Conservation (phyloP, 1,140 invertebrate genomes). For the Anoplophora glabripennis region DNA sequence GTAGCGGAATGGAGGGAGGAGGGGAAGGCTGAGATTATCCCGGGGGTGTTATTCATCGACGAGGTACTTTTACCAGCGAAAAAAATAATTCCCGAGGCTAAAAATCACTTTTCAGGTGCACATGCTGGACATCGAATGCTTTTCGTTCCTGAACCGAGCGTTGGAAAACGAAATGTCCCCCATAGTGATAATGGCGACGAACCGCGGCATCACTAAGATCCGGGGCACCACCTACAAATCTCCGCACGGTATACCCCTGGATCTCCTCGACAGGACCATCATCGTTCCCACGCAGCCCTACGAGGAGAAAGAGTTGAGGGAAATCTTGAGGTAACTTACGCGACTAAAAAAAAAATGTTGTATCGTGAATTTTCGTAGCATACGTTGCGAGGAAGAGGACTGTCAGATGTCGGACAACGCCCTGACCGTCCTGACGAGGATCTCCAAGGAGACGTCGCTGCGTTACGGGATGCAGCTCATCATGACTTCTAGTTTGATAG, state of each 20-base stretch:
- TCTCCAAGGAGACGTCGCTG: conserved; percentile 89
- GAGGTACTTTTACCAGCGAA: conserved; percentile 65
- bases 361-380: conserved; percentile 34
- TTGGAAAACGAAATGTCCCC: conserved; percentile 97
- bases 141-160: conserved; percentile 95
- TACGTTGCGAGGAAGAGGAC: conserved; percentile 93
- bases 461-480: conserved; percentile 99
- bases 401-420: conserved; percentile 93
- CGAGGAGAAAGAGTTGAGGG: conserved; percentile 82
- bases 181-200: conserved; percentile 98
- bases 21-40: conserved; percentile 97
- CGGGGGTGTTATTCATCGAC: conserved; percentile 90
- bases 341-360: too few species aligned
- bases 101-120: conserved; percentile 67
- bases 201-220: conserved; percentile 94
- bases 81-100: neutral
- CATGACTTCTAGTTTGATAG: conserved; percentile 89
- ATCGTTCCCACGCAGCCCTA: conserved; percentile 92
- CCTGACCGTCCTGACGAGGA: conserved; percentile 84
- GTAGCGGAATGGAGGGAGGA: conserved; percentile 98
- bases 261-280: conserved; percentile 92
- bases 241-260: conserved; percentile 95
- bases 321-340: conserved; percentile 75
- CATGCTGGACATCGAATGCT: conserved; percentile 99
- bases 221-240: conserved; percentile 90